These are phyloP conservation scores for Platorchestia sp. DNA, from an alignment of 1,140 invertebrate species.

Conservation along the genomic window DNA sequence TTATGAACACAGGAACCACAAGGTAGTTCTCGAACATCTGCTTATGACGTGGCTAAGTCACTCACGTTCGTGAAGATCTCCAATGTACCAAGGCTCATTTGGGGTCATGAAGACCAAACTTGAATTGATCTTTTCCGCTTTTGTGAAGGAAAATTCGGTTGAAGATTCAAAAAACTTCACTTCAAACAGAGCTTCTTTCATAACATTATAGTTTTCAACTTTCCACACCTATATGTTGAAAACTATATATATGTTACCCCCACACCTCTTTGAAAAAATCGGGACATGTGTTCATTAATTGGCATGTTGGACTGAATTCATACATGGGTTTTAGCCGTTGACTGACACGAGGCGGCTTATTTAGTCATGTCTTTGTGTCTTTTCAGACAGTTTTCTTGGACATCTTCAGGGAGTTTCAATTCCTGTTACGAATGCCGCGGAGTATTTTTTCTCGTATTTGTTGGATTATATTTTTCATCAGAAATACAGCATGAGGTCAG, in stretches of 20 bases:
- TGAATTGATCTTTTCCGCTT: not conserved
- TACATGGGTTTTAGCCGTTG: not conserved
- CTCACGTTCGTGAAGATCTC: not conserved
- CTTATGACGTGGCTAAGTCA: not conserved
- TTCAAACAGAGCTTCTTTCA: not conserved
- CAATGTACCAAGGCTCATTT: not conserved
- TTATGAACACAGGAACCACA: not conserved
- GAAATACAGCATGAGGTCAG: too few species aligned
- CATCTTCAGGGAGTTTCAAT: too few species aligned
- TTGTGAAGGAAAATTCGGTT: not conserved
- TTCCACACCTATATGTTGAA: not conserved
- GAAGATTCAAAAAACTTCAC: not conserved
- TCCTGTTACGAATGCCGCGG: too few species aligned
- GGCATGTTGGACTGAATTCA: too few species aligned
- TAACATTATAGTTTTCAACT: not conserved
- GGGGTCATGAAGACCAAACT: not conserved
- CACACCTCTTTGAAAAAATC: not conserved
- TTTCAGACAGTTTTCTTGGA: not conserved
- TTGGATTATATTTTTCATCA: too few species aligned
- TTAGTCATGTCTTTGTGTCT: not conserved
- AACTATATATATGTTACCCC: not conserved
- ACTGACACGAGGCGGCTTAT: not conserved
- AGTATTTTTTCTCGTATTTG: too few species aligned
- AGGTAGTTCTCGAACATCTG: not conserved
- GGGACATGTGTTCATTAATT: too few species aligned